Percentiles rank a stretch among this genome's conserved stretches.
Conservation (phyloP, 2,797 vertebrate species). For the Hephaestus fuliginosus region DNA sequence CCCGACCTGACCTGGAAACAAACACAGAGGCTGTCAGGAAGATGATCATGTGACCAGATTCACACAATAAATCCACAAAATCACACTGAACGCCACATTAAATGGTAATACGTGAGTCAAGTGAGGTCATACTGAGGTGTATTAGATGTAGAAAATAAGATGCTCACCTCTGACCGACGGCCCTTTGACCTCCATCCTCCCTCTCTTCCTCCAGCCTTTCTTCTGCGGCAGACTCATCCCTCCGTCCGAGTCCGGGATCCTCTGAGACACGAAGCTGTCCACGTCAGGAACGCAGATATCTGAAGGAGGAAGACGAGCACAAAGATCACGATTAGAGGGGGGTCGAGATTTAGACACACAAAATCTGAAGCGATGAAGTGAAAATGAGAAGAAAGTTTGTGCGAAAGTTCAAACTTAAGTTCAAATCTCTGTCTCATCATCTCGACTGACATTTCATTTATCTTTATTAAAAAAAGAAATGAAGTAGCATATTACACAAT, state of each 20-base stretch:
- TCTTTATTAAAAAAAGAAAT: no score
- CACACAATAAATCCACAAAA: neutral
- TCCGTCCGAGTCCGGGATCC: slow-evolving; percentile 86
- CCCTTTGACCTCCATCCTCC: slow-evolving; percentile 80
- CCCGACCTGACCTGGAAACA: slow-evolving; percentile 87
- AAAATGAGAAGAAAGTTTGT: no score
- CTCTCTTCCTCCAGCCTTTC: slow-evolving; percentile 87
- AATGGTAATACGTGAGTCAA: no score
- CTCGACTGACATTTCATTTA: no score
- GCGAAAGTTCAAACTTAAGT: no score
- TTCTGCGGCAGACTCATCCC: slow-evolving; percentile 76
- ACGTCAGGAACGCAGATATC: slow-evolving; percentile 87
- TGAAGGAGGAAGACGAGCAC: slow-evolving; percentile 47
- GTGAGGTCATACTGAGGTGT: neutral
- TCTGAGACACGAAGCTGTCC: slow-evolving; percentile 84
- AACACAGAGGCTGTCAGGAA: neutral
- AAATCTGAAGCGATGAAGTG: no score
- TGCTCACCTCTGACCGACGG: slow-evolving; percentile 84
- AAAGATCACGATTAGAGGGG: no score
- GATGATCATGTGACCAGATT: neutral
- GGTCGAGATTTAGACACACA: no score
- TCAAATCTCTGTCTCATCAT: no score
- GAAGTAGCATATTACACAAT: no score
- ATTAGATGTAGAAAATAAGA: no score
- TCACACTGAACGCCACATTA: neutral